Conservation (phyloP, 2,888 invertebrate species). For the Orthosia incerta region DNA sequence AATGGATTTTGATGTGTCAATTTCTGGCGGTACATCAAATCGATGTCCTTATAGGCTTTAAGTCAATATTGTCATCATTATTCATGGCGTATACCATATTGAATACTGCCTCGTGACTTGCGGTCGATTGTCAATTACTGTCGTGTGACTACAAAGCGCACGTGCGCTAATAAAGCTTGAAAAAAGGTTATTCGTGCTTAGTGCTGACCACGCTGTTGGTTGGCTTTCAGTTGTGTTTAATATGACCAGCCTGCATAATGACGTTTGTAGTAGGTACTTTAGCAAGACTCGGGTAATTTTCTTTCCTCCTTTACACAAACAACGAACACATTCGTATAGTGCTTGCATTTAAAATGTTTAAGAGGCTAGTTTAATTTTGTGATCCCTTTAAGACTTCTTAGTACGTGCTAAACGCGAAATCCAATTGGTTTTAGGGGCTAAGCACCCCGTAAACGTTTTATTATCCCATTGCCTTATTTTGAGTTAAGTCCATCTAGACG, state of each 20-base stretch:
- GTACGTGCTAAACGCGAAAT: constrained; percentile 78
- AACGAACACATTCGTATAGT: constrained; percentile 55
- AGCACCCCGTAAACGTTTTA: constrained; percentile 68
- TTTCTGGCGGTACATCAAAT: constrained; percentile 35
- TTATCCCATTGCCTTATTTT: constrained; percentile 64
- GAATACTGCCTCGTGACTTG: constrained; percentile 84
- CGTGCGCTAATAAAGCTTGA: constrained; percentile 81
- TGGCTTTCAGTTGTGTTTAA: constrained; percentile 60
- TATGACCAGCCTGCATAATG: constrained; percentile 69
- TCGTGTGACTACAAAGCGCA: constrained; percentile 83
- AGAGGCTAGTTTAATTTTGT: constrained; percentile 72
- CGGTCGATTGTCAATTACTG: constrained; percentile 85
- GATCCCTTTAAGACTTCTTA: constrained; percentile 68
- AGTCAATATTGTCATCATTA: constrained; percentile 80
- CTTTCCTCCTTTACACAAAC: constrained; percentile 35
- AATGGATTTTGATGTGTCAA: constrained; percentile 31
- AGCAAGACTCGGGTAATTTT: constrained; percentile 18
- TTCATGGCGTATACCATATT: constrained; percentile 81
- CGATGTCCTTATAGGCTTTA: constrained; percentile 41
- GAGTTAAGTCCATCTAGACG: constrained; percentile 58
- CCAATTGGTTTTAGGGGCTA: constrained; percentile 81
- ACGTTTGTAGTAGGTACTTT: constrained; percentile 42
- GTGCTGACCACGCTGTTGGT: constrained; percentile 72
- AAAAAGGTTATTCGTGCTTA: constrained; percentile 85
- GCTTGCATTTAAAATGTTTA: constrained; percentile 66